These are phyloP conservation scores for Forpus xanthops DNA, from an alignment of 2,797 vertebrate species.

Conservation along the genomic window DNA sequence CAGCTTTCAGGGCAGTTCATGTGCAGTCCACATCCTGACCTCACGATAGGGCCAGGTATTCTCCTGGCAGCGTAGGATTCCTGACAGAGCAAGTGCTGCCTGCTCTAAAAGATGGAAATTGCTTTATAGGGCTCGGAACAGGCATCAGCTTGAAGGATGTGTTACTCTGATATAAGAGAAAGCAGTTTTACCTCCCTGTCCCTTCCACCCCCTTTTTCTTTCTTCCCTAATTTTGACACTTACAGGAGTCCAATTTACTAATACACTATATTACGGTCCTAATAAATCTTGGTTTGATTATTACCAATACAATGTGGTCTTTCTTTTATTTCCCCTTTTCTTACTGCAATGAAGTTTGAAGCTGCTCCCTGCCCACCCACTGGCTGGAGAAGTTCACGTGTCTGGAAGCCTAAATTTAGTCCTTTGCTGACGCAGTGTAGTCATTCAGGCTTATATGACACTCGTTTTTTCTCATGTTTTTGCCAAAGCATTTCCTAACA, in stretches of 20 bases:
- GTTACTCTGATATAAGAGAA: not conserved
- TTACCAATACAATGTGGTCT: not conserved
- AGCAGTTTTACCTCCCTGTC: not conserved
- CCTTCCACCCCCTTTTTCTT: not conserved
- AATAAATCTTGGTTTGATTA: not conserved
- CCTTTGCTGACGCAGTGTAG: not conserved
- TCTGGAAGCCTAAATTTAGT: not conserved
- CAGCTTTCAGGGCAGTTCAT: not conserved
- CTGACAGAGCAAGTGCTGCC: not conserved
- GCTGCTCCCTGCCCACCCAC: not conserved
- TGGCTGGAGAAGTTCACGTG: not conserved
- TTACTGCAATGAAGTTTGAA: not conserved
- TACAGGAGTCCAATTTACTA: not conserved
- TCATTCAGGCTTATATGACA: conserved; percentile 4
- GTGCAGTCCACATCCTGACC: not conserved
- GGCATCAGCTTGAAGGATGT: not conserved
- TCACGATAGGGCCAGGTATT: not conserved
- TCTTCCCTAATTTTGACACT: not conserved
- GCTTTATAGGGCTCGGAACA: not conserved
- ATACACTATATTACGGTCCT: not conserved
- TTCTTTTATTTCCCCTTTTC: not conserved
- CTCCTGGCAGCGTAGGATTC: fast-evolving
- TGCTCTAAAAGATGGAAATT: not conserved
- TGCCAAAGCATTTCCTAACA: conserved; percentile 5
- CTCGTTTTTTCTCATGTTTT: not conserved